Evolutionary conservation across 2,888 invertebrate genomes (phyloP).

Genomic region (Cantharis flavilabris): DNA sequence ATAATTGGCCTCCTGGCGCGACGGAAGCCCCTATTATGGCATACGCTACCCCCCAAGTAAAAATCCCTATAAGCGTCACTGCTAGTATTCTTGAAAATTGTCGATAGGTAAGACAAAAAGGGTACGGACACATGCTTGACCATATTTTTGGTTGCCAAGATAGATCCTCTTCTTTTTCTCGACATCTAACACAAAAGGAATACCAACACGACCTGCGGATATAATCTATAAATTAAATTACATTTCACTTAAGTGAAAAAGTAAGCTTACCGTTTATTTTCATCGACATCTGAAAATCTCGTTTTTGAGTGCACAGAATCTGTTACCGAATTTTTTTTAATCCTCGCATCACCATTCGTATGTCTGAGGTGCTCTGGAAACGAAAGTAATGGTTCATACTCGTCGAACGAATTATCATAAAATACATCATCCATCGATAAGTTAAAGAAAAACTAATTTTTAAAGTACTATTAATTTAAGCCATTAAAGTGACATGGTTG

Average conservation of each 20-base stretch:
- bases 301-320: slow-evolving; percentile 53
- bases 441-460: no score
- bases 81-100: slow-evolving; percentile 79
- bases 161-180: slow-evolving; percentile 67
- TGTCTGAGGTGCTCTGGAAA: slow-evolving; percentile 49
- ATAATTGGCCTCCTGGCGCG: slow-evolving; percentile 83
- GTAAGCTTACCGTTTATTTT: slow-evolving; percentile 12
- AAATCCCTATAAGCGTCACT: slow-evolving; percentile 71
- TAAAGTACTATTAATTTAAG: no score
- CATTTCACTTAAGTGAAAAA: background rate
- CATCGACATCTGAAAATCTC: slow-evolving; percentile 47
- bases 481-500: background rate
- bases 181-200: slow-evolving; percentile 78
- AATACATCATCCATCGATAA: no score
- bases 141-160: slow-evolving; percentile 84
- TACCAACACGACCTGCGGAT: slow-evolving; percentile 78
- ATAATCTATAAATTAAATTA: no score
- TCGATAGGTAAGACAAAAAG: slow-evolving; percentile 83
- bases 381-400: background rate
- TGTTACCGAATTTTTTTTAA: slow-evolving; percentile 53
- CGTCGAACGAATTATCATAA: background rate
- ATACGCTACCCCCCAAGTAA: slow-evolving; percentile 78
- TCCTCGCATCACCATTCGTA: slow-evolving; percentile 50
- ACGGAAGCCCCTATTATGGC: slow-evolving; percentile 77
- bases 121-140: slow-evolving; percentile 81